Evolutionary conservation across 1,140 invertebrate genomes (phyloP).

Genomic region (Drosophila orena): DNA sequence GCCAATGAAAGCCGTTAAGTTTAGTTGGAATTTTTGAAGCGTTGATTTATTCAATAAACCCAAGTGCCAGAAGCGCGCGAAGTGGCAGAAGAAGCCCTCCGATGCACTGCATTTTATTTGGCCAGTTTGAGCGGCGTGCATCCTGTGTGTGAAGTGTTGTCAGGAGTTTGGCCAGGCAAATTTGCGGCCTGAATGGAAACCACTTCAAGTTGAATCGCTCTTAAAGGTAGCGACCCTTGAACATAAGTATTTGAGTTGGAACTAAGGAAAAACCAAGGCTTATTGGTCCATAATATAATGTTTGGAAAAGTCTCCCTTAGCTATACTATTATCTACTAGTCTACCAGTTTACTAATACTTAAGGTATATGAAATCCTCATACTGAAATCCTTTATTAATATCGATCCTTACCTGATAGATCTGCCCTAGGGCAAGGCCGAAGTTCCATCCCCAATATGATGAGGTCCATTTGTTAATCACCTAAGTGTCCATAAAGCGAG

Average conservation of each 20-base stretch:
- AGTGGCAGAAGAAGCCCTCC: slow-evolving; percentile 36
- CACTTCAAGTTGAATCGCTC: slow-evolving; percentile 25
- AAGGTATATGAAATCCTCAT: too few species aligned
- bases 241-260: slow-evolving; percentile 9
- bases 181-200: slow-evolving; percentile 6
- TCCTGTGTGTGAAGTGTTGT: slow-evolving; percentile 40
- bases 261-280: not conserved
- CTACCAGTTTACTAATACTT: too few species aligned
- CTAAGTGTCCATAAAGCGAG: slow-evolving; percentile 20
- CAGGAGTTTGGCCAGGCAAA: slow-evolving; percentile 5
- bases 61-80: slow-evolving; percentile 19
- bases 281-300: not conserved
- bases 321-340: too few species aligned
- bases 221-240: slow-evolving; percentile 5
- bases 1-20: slow-evolving; percentile 77
- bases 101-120: slow-evolving; percentile 37
- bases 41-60: slow-evolving; percentile 79
- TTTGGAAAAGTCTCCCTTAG: too few species aligned
- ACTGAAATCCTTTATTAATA: too few species aligned
- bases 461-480: slow-evolving; percentile 44
- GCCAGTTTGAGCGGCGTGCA: slow-evolving; percentile 20
- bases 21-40: slow-evolving; percentile 72
- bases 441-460: not conserved
- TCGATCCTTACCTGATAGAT: not conserved
- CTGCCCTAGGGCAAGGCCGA: not conserved